phyloP scores from a whole-genome alignment of 2,113 vertebrate species.

The Vicugna pacos region DNA sequence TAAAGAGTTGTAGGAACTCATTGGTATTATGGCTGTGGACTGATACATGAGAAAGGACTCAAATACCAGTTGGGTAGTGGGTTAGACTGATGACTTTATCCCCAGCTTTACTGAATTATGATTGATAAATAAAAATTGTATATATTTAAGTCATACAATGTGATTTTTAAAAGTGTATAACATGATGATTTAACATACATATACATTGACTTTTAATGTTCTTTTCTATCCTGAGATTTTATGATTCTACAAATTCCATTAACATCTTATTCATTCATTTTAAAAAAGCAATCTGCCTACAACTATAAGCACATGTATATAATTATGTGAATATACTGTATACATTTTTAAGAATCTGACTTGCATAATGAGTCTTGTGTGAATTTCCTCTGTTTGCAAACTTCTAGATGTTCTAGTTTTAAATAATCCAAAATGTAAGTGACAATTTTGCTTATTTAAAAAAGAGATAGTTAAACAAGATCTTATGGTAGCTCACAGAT shows the following conservation, averaged over 20 bases:
- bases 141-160: neutral
- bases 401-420: neutral
- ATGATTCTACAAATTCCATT: neutral
- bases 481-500: too few relatives aligned
- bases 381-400: slow-evolving; percentile 5
- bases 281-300: neutral
- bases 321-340: neutral
- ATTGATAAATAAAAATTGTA: neutral
- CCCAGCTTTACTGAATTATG: neutral
- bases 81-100: neutral
- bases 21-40: too few relatives aligned
- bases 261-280: slow-evolving; percentile 1
- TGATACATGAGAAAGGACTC: neutral
- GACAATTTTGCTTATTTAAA: slow-evolving; percentile 5
- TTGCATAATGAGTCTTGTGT: neutral
- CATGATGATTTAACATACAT: neutral
- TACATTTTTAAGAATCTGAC: neutral
- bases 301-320: neutral
- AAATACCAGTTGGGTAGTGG: neutral
- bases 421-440: neutral
- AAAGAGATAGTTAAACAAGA: neutral
- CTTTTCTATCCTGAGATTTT: neutral
- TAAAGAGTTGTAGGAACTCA: too few relatives aligned
- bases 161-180: neutral
- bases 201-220: neutral